Conservation (phyloP, 1,140 invertebrate species). For the Agrypnia vestita region DNA sequence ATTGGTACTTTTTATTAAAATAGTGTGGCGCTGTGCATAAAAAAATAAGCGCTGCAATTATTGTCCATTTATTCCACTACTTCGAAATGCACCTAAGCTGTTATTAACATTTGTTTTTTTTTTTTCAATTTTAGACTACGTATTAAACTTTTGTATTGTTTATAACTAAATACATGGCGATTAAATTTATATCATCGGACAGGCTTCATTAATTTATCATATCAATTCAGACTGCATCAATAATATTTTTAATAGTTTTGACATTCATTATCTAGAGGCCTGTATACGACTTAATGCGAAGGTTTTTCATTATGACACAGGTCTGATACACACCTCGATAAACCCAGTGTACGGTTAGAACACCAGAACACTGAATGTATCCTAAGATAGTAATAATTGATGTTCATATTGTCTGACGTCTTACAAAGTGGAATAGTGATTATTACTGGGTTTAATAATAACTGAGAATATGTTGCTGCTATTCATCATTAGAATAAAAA, state of each 20-base stretch:
- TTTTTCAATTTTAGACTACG: too few species aligned
- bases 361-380: background rate
- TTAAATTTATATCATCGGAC: too few species aligned
- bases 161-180: too few species aligned
- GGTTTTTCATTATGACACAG: constrained; percentile 1
- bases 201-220: background rate
- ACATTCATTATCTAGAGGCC: background rate
- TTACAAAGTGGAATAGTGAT: background rate
- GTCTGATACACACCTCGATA: background rate
- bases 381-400: background rate
- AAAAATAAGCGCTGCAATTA: too few species aligned
- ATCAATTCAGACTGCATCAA: background rate
- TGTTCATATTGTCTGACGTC: constrained; percentile 3
- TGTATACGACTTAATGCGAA: background rate
- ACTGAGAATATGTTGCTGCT: background rate
- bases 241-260: constrained; percentile 21
- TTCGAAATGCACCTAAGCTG: too few species aligned
- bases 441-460: background rate
- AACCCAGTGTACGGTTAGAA: background rate
- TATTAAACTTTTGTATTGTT: too few species aligned
- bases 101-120: too few species aligned
- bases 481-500: background rate
- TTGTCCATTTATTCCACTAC: too few species aligned
- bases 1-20: too few species aligned
- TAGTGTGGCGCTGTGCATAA: too few species aligned